Base-by-base conservation (phyloP, 1,140 invertebrate genomes). In the Penaeus japonicus region DNA sequence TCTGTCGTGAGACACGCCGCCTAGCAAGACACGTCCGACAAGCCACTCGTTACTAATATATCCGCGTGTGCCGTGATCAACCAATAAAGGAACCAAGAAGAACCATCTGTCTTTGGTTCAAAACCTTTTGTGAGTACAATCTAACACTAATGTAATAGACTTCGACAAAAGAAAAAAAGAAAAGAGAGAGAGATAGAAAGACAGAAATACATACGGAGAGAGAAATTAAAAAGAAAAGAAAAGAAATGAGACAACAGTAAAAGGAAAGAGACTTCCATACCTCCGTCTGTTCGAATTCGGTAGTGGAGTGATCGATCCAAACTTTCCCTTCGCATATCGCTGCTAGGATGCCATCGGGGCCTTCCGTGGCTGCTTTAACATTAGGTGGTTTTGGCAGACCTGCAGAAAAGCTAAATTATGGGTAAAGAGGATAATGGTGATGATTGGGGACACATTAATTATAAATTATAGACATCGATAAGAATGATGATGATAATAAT, bases 291-390 rank as follows among this genome's bases (percentile, higher is more conserved):
- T 90, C 88, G 77, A 35, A 75, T 22, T 90, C 90, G 0, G 90
- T 90, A 22, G 90, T 90, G 24, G 90, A 90, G 47, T 90, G 90
- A 53, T 90, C 90, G 7, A 90, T 83, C 90, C 90, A 90, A 0
- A 90, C 77, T 30, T 85, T 83, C 4, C 83, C 89, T 20, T 57
- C 10, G 2, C 30, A 79, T 4, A 90, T 53, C 12, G 75, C 65
- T 3, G 75, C 90, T 35, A 90, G 62, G 17, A 90, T 77, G 0
- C 90, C 90, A 12, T 90, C 85, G 4, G 84, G 15, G 1, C 90
- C 90, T 30, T 87, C 84, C n/a, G 86, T 75, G 18, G 82, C 85
- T 18, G 65, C 32, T 65, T 70, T 47, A 17, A 90, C 90, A 70
- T 90, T 30, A 0, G 78, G 53, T 3, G 90, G 90, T 65, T 88